Evolutionary conservation across 2,797 vertebrate species (phyloP).

Genomic region (Streptopelia turtur): DNA sequence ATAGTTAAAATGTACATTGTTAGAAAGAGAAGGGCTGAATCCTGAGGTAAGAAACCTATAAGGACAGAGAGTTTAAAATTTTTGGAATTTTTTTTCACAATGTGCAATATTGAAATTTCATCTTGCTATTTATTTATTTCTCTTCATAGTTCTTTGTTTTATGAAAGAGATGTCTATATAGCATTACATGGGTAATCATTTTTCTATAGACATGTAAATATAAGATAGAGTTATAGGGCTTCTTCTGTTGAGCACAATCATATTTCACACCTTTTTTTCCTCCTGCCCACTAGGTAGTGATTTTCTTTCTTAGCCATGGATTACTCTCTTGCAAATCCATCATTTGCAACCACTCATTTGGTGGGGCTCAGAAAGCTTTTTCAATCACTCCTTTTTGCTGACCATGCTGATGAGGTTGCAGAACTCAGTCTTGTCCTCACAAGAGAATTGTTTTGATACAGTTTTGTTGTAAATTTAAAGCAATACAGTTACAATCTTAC

Average conservation of each 20-base stretch:
- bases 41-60: neutral
- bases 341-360: conserved; percentile 57
- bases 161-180: neutral
- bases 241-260: neutral
- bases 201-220: neutral
- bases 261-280: conserved; percentile 42
- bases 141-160: neutral
- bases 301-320: conserved; percentile 31
- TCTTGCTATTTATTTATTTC: neutral
- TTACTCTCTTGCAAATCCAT: conserved; percentile 22
- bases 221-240: neutral
- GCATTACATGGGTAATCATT: neutral
- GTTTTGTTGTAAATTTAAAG: neutral
- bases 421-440: neutral
- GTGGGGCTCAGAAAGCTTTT: conserved; percentile 52
- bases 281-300: neutral
- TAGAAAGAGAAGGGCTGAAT: neutral
- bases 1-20: neutral
- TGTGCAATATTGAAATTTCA: neutral
- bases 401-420: neutral
- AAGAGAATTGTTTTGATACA: neutral
- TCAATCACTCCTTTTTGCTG: conserved; percentile 16
- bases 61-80: neutral
- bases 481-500: neutral
- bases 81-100: neutral